Base-by-base conservation (phyloP, 1,140 invertebrate genomes). In the Metaphire vulgaris region DNA sequence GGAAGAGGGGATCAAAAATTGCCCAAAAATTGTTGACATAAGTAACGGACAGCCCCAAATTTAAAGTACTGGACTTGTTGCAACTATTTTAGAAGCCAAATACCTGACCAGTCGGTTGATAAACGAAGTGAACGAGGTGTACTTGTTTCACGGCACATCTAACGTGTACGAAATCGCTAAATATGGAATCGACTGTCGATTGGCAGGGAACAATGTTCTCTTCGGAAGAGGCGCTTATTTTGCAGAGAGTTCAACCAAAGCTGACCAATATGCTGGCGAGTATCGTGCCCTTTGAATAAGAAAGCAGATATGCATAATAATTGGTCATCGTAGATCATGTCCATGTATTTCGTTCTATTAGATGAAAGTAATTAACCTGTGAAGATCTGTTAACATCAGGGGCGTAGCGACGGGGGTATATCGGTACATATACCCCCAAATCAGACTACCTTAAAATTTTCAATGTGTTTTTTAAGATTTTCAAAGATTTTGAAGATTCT, bases 171-270 rank as follows among this genome's bases (percentile, higher is more conserved):
- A 0, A 15, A 74, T 74, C 30, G 0, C 1, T 15, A 33, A 67
- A 6, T 30, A 31, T 33, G 68, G 68, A 69, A 33, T 70, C 69
- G 74, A 76, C 26, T 33, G 28, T 33, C 31, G 74, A 34, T 29
- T 76, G 26, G 26, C 1, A 15, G 21, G 16, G 6, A n/a, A 69
- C 21, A 34, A 34, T 14, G 29, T 33, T 29, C 33, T 76, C 31
- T 76, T 76, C 70, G 74, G 74, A 33, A 76, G 41, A 33, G 74
- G 74, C n/a, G 66, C 74, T 15, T 76, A 76, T 29, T 76, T 76
- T 34, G 66, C 33, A 2, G 70, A 76, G 67, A 72, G 69, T n/a
- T 28, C 75, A 1, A 72, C 32, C 12, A 72, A 76, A 56, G 70
- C 69, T 66, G 69, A 76, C 70, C 75, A 76, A 64, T 76, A 76